A percentile compares a stretch with the other conserved stretches of the same genome.
Evolutionary conservation across 1,140 invertebrate genomes (phyloP).

Genomic region (Drepana arcuata): DNA sequence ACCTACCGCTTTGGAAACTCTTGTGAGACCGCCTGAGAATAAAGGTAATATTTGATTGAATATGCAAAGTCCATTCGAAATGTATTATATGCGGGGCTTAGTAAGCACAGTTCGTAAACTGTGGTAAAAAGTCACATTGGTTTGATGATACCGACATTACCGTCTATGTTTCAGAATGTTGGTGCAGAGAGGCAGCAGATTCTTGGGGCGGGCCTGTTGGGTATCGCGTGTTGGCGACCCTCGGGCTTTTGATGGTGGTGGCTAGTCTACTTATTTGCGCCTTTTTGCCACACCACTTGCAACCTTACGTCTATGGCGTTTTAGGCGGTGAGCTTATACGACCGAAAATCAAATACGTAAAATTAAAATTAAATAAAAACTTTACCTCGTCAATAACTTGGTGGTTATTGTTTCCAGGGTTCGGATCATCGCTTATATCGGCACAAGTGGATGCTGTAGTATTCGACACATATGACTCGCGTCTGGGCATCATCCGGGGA

Average conservation of each 20-base stretch:
- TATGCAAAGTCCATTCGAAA: no score
- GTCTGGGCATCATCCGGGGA: conserved; percentile 40
- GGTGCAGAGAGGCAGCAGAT: conserved; percentile 63
- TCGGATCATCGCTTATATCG: conserved; percentile 58
- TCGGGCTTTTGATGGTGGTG: conserved; percentile 40
- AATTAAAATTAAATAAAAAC: background rate
- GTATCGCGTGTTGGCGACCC: conserved; percentile 44
- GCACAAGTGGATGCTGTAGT: conserved; percentile 62
- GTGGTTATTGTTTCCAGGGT: conserved; percentile 25
- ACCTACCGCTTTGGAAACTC: no score
- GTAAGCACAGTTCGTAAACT: no score
- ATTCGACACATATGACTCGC: conserved; percentile 57
- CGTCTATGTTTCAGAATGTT: conserved; percentile 49
- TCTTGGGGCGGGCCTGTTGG: conserved; percentile 52
- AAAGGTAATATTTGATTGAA: no score
- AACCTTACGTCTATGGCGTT: conserved; percentile 47
- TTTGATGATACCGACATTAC: background rate
- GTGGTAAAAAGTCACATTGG: background rate
- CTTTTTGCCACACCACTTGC: conserved; percentile 31
- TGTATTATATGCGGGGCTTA: no score
- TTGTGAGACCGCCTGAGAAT: background rate
- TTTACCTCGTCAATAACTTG: background rate
- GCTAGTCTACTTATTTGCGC: conserved; percentile 36
- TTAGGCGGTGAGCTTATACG: conserved; percentile 35
- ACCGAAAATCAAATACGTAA: background rate